These are phyloP conservation scores for Torymus tubicola DNA, from an alignment of 2,888 invertebrate species.

Conservation along the genomic window DNA sequence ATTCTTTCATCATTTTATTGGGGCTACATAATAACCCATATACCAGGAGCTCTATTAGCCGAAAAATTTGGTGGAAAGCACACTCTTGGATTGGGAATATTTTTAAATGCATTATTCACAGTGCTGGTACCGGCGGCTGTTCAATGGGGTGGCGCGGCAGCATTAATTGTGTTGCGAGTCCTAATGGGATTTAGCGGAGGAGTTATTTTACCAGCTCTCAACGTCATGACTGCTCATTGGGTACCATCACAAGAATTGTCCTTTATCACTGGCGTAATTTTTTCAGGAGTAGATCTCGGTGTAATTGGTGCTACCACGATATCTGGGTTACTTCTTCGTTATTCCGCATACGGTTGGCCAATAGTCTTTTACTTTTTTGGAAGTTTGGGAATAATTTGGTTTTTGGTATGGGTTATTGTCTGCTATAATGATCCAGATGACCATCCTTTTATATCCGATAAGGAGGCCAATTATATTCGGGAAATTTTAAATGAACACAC, in stretches of 20 bases:
- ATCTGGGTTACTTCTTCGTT: constrained; percentile 84
- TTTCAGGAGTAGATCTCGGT: constrained; percentile 87
- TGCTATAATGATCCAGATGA: constrained; percentile 73
- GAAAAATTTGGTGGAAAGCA: constrained; percentile 93
- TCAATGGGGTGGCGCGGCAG: constrained; percentile 81
- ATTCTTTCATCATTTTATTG: constrained; percentile 91
- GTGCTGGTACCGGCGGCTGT: constrained; percentile 87
- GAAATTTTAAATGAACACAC: constrained; percentile 69
- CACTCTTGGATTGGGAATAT: constrained; percentile 87
- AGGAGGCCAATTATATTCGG: constrained; percentile 69
- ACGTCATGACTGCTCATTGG: constrained; percentile 89
- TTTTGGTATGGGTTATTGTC: constrained; percentile 80
- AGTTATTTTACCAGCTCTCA: constrained; percentile 90
- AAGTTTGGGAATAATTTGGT: constrained; percentile 86
- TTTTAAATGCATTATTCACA: constrained; percentile 89
- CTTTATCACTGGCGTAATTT: constrained; percentile 86
- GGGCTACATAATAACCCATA: constrained; percentile 89
- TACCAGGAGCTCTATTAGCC: constrained; percentile 89
- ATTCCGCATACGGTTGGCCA: constrained; percentile 82
- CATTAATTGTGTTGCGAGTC: constrained; percentile 85
- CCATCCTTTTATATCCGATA: constrained; percentile 74
- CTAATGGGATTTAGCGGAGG: constrained; percentile 92
- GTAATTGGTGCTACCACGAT: constrained; percentile 79
- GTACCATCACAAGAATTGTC: constrained; percentile 84
- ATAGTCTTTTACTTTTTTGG: constrained; percentile 91